These are phyloP conservation scores for Lampris incognitus DNA, from an alignment of 2,113 vertebrate genomes.

Conservation along the genomic window DNA sequence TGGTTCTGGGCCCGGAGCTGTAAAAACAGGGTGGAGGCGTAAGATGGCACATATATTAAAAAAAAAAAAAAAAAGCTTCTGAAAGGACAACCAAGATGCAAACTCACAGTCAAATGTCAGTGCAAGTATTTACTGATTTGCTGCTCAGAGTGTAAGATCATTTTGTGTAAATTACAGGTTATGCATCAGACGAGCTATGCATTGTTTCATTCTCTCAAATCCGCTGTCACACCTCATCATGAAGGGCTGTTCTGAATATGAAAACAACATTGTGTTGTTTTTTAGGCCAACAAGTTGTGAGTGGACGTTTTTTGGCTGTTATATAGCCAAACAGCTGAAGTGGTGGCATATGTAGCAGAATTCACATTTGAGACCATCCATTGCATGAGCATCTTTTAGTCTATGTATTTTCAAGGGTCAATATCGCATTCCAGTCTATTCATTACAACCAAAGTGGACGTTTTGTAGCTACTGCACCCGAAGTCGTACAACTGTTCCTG, in stretches of 20 bases:
- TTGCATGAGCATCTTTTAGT: not conserved
- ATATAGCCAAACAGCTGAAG: no score
- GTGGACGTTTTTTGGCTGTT: no score
- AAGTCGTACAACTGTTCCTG: not conserved
- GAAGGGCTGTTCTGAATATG: not conserved
- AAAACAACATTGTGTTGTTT: no score
- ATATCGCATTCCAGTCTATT: not conserved
- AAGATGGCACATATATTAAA: not conserved
- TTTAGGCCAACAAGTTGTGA: no score
- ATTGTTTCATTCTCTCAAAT: no score
- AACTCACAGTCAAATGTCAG: not conserved
- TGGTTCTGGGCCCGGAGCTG: conserved; percentile 99
- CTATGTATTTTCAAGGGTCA: not conserved
- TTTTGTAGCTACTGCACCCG: not conserved
- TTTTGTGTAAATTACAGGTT: no score
- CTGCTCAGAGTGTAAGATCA: no score
- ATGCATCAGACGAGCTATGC: no score
- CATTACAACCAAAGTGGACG: not conserved
- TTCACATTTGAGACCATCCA: no score
- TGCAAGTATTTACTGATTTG: no score
- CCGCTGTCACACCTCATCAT: no score
- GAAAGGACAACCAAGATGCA: not conserved
- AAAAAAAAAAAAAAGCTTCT: not conserved
- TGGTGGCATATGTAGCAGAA: no score
- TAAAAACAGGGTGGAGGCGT: conserved; percentile 47